Evolutionary conservation across 2,113 vertebrate genomes (phyloP).

Genomic region (Ranitomeya variabilis): DNA sequence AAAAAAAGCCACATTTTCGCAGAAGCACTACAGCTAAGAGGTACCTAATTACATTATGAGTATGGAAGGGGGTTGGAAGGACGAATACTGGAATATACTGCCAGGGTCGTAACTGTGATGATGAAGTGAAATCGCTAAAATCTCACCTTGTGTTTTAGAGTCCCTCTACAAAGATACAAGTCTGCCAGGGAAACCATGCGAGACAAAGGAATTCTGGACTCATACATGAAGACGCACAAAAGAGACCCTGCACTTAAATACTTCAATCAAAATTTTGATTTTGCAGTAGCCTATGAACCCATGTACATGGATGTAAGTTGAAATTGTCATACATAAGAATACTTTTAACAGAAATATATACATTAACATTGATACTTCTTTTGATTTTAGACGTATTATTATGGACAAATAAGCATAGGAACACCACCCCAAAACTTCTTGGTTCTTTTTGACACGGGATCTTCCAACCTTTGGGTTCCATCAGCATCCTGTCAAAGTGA

Average conservation of each 20-base stretch:
- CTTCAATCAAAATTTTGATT: slow-evolving; percentile 54
- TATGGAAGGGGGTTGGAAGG: background rate
- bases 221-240: slow-evolving; percentile 61
- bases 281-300: slow-evolving; percentile 62
- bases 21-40: too few species aligned
- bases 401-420: slow-evolving; percentile 68
- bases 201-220: slow-evolving; percentile 59
- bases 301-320: slow-evolving; percentile 68
- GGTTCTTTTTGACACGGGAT: slow-evolving; percentile 71
- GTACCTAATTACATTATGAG: too few species aligned
- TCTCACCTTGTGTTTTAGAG: slow-evolving; percentile 52
- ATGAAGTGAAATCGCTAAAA: background rate
- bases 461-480: slow-evolving; percentile 73
- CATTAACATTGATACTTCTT: background rate
- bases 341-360: background rate
- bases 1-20: too few species aligned
- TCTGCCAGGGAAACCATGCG: slow-evolving; percentile 65
- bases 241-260: slow-evolving; percentile 67
- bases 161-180: slow-evolving; percentile 67
- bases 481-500: slow-evolving; percentile 60
- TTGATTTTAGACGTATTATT: slow-evolving; percentile 63
- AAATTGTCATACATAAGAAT: background rate
- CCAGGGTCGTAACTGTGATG: background rate
- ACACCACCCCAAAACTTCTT: slow-evolving; percentile 69
- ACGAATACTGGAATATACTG: background rate